Evolutionary conservation across 2,113 vertebrate species (phyloP).

Genomic region (Danionella cerebrum): DNA sequence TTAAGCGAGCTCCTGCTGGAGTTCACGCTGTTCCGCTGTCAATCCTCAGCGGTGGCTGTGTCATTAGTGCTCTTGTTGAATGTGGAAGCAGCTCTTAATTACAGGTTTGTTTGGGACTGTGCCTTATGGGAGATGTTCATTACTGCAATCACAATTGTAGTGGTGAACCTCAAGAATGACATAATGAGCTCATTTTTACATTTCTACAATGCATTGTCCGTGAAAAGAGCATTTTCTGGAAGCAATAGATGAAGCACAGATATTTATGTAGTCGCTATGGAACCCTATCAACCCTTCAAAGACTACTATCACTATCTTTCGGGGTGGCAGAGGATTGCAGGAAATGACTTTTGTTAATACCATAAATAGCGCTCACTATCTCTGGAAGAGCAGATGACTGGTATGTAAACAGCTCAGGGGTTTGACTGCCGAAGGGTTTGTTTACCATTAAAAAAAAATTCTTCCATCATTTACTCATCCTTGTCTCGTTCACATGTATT

Average conservation of each 20-base stretch:
- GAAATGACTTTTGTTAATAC: slow-evolving; percentile 16
- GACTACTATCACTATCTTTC: slow-evolving; percentile 24
- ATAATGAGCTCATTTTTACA: slow-evolving; percentile 37
- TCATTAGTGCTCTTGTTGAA: slow-evolving; percentile 32
- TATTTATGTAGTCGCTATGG: background rate
- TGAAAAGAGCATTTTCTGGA: slow-evolving; percentile 2
- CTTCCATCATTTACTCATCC: background rate
- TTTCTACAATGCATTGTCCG: slow-evolving; percentile 24
- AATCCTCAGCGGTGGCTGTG: slow-evolving; percentile 32
- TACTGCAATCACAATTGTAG: slow-evolving; percentile 29
- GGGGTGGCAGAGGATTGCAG: slow-evolving; percentile 25
- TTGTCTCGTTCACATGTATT: background rate
- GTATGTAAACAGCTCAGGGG: slow-evolving; percentile 3
- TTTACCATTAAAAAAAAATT: background rate
- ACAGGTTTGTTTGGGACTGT: slow-evolving; percentile 16
- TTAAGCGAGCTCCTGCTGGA: background rate
- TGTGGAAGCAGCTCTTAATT: slow-evolving; percentile 37
- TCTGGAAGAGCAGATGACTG: background rate
- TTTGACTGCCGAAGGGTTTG: background rate
- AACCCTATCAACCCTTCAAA: background rate
- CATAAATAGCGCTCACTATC: slow-evolving; percentile 23
- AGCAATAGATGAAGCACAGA: background rate
- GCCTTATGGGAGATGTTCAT: slow-evolving; percentile 31
- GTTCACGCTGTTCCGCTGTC: slow-evolving; percentile 22
- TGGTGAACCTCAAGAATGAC: slow-evolving; percentile 31